Evolutionary conservation across 2,113 vertebrate genomes (phyloP).

Genomic region (Smithornis capensis): DNA sequence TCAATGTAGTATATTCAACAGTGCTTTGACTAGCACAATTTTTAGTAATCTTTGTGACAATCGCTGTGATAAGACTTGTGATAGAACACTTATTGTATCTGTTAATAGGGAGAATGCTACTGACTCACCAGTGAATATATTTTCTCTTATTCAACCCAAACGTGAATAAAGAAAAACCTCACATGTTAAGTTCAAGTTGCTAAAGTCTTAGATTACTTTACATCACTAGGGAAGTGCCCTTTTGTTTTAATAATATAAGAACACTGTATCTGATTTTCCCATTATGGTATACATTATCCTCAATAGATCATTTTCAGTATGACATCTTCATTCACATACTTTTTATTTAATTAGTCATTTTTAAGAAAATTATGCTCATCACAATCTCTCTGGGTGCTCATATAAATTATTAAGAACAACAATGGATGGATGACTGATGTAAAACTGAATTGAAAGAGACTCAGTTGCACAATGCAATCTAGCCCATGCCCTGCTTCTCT

Average conservation of each 20-base stretch:
- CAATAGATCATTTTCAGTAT: background rate
- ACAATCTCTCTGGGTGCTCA: background rate
- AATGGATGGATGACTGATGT: background rate
- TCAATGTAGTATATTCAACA: background rate
- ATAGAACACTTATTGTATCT: background rate
- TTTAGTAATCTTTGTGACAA: background rate
- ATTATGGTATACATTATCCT: background rate
- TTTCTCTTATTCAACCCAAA: background rate
- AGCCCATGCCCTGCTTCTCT: background rate
- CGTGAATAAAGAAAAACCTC: background rate
- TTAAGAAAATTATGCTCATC: background rate
- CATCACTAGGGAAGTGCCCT: background rate
- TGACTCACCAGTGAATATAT: background rate
- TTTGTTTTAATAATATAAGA: background rate
- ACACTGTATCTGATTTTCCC: background rate
- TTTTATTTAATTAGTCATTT: background rate
- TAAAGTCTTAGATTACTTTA: background rate
- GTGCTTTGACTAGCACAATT: background rate
- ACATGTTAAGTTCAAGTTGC: background rate
- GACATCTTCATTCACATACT: background rate
- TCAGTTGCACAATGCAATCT: background rate
- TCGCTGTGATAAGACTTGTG: background rate
- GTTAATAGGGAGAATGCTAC: background rate
- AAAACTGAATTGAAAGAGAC: conserved; percentile 1
- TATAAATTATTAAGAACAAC: conserved; percentile 29